phyloP scores from a whole-genome alignment of 1,140 invertebrate genomes.

The Drosophila tani region DNA sequence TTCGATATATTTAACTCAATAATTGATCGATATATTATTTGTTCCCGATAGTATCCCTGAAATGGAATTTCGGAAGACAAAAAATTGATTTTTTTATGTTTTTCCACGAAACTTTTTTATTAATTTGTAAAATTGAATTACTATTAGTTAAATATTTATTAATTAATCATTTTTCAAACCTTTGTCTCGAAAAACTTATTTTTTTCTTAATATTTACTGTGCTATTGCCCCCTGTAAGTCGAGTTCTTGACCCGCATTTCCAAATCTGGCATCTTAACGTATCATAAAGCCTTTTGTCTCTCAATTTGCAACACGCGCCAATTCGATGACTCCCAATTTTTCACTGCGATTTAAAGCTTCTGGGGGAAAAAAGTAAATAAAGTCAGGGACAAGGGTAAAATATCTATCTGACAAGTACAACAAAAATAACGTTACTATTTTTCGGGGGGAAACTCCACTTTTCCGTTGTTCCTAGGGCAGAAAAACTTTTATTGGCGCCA shows the following conservation, averaged over 20 bases:
- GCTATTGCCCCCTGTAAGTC: not conserved
- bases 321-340: constrained; percentile 15
- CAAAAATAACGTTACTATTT: constrained; percentile 37
- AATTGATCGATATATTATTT: not conserved
- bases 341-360: constrained; percentile 15
- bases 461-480: constrained; percentile 16
- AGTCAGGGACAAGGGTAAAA: constrained; percentile 10
- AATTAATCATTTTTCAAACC: too few relatives aligned
- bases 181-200: too few relatives aligned
- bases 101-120: too few relatives aligned
- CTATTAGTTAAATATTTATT: too few relatives aligned
- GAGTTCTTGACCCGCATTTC: constrained; percentile 14
- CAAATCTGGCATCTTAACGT: constrained; percentile 4
- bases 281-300: constrained; percentile 23
- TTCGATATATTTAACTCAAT: not conserved
- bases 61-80: too few relatives aligned
- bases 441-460: constrained; percentile 6
- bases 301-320: constrained; percentile 29
- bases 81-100: too few relatives aligned
- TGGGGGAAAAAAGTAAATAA: constrained; percentile 27
- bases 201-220: too few relatives aligned
- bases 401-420: constrained; percentile 9
- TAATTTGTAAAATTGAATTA: too few relatives aligned
- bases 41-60: too few relatives aligned
- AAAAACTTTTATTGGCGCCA: constrained; percentile 79